Evolutionary conservation across 1,140 invertebrate species (phyloP).

Genomic region (Lerema accius): DNA sequence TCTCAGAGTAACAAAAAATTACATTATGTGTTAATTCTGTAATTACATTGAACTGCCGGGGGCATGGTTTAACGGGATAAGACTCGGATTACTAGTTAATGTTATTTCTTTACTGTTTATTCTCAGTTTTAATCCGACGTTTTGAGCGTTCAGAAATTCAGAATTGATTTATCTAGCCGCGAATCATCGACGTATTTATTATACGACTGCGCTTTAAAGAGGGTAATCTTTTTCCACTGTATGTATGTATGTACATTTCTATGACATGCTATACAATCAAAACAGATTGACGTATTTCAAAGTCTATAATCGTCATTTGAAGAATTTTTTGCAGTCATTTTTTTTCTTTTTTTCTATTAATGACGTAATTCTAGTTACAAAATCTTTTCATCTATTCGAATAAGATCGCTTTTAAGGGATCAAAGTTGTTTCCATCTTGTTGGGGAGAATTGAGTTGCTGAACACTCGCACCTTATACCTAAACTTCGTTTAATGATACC

Average conservation of each 20-base stretch:
- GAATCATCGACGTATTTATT: slow-evolving; percentile 20
- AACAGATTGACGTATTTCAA: too few relatives aligned
- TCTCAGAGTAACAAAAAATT: slow-evolving; percentile 53
- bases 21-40: slow-evolving; percentile 57
- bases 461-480: slow-evolving; percentile 6
- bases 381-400: slow-evolving; percentile 18
- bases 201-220: too few relatives aligned
- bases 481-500: too few relatives aligned
- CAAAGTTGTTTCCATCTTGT: too few relatives aligned
- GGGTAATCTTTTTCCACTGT: too few relatives aligned
- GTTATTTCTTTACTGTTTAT: slow-evolving; percentile 23
- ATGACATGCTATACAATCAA: too few relatives aligned
- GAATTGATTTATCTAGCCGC: slow-evolving; percentile 25
- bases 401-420: too few relatives aligned
- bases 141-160: slow-evolving; percentile 24
- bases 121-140: slow-evolving; percentile 25
- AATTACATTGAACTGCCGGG: slow-evolving; percentile 40
- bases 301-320: too few relatives aligned
- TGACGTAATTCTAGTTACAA: too few relatives aligned
- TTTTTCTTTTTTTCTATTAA: too few relatives aligned
- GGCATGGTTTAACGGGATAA: slow-evolving; percentile 24
- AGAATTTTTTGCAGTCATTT: too few relatives aligned
- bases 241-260: too few relatives aligned
- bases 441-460: slow-evolving; percentile 8
- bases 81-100: slow-evolving; percentile 27